Conservation (phyloP, 2,797 vertebrate genomes). For the Cyclopterus lumpus region DNA sequence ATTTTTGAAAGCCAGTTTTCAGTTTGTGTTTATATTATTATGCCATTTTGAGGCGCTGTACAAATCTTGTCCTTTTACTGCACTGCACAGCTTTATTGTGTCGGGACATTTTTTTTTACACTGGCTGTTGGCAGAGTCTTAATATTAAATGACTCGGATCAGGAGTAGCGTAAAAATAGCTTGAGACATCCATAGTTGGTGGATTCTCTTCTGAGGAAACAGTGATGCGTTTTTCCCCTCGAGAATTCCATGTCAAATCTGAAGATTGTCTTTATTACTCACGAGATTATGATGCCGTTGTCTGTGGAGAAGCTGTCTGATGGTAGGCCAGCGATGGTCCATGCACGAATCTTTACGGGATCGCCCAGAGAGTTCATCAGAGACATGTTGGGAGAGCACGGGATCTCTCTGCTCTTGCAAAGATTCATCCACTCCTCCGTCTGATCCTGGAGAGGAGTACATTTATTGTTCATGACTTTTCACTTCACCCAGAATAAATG, state of each 20-base stretch:
- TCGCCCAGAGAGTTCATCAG: slow-evolving; percentile 89
- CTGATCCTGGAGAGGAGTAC: slow-evolving; percentile 82
- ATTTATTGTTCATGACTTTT: neutral
- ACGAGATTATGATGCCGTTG: slow-evolving; percentile 93
- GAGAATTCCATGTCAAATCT: slow-evolving; percentile 50
- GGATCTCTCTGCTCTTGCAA: slow-evolving; percentile 86
- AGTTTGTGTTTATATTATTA: slow-evolving; percentile 4
- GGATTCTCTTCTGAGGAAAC: neutral
- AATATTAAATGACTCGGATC: neutral
- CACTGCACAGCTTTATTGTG: neutral
- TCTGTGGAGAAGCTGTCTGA: slow-evolving; percentile 93
- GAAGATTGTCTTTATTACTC: slow-evolving; percentile 65
- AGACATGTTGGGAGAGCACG: slow-evolving; percentile 88
- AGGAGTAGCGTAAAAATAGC: neutral
- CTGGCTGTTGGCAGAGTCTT: neutral
- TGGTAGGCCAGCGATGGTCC: slow-evolving; percentile 92
- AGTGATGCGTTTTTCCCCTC: slow-evolving; percentile 62
- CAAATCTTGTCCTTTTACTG: slow-evolving; percentile 7
- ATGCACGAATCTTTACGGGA: slow-evolving; percentile 87
- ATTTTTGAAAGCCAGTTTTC: slow-evolving; percentile 21
- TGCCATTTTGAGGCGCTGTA: slow-evolving; percentile 2
- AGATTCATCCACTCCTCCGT: slow-evolving; percentile 86
- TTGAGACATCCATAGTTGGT: neutral
- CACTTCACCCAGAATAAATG: neutral
- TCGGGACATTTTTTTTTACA: neutral